Evolutionary conservation across 2,113 vertebrate genomes (phyloP).

Genomic region (Anarrhichthys ocellatus): DNA sequence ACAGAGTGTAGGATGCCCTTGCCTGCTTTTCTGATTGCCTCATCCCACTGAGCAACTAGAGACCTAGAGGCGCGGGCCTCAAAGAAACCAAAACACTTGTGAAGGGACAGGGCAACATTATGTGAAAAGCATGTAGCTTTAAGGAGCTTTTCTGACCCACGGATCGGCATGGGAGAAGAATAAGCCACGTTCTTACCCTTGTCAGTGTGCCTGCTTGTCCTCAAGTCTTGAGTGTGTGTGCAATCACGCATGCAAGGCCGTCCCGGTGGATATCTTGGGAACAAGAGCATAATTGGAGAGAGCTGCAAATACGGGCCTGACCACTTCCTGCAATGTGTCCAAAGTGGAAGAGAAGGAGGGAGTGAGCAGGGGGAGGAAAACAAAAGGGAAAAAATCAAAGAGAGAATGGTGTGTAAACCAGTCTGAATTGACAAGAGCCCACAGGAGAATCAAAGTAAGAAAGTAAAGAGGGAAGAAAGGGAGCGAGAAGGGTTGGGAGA

Average conservation of each 20-base stretch:
- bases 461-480: slow-evolving; percentile 16
- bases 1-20: slow-evolving; percentile 59
- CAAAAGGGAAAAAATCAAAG: slow-evolving; percentile 56
- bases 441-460: slow-evolving; percentile 51
- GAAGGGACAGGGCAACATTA: slow-evolving; percentile 29
- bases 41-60: slow-evolving; percentile 58
- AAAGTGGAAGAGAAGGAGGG: slow-evolving; percentile 23
- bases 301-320: slow-evolving; percentile 46
- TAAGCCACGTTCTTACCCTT: slow-evolving; percentile 14
- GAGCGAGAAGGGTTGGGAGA: not conserved
- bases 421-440: slow-evolving; percentile 60
- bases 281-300: slow-evolving; percentile 62
- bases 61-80: slow-evolving; percentile 23
- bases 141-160: slow-evolving; percentile 45
- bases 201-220: slow-evolving; percentile 35
- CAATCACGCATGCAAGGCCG: slow-evolving; percentile 30
- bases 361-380: slow-evolving; percentile 35
- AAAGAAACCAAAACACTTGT: slow-evolving; percentile 57
- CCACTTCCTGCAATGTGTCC: slow-evolving; percentile 50
- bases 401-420: slow-evolving; percentile 41
- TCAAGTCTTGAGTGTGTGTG: slow-evolving; percentile 48
- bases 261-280: slow-evolving; percentile 48
- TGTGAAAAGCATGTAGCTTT: slow-evolving; percentile 48
- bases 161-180: slow-evolving; percentile 32
- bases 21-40: slow-evolving; percentile 57